Evolutionary conservation across 2,113 vertebrate species (phyloP).

Genomic region (Bolborhynchus lineola): DNA sequence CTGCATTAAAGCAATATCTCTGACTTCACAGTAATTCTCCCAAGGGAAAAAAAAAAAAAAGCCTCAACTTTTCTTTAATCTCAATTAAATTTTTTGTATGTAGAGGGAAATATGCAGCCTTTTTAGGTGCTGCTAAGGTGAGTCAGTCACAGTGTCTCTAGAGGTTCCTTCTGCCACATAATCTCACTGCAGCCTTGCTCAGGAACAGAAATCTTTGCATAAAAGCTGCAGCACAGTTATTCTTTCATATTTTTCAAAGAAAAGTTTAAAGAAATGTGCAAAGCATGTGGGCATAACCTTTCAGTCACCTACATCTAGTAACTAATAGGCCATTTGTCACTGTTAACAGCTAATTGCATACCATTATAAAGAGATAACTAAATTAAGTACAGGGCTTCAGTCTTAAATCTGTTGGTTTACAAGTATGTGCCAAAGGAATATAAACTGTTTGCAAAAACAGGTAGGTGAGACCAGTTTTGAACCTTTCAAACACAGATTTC

Average conservation of each 20-base stretch:
- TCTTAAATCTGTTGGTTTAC: neutral
- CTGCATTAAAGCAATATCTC: neutral
- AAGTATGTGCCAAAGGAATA: neutral
- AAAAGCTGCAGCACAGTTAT: neutral
- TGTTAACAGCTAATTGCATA: neutral
- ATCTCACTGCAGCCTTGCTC: conserved; percentile 29
- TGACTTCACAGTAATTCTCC: neutral
- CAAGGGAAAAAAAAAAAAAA: neutral
- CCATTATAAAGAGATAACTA: neutral
- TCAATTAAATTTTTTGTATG: neutral
- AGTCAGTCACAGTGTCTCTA: conserved; percentile 11
- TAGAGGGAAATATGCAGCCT: neutral
- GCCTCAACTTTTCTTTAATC: neutral
- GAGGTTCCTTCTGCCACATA: conserved; percentile 1
- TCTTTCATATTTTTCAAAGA: neutral
- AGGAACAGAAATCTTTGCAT: neutral
- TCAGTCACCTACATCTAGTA: neutral
- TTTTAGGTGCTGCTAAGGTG: neutral
- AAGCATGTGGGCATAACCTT: neutral
- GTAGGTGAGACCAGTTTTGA: neutral
- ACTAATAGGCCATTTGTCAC: neutral
- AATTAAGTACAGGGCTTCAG: neutral
- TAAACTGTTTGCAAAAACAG: neutral
- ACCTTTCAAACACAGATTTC: neutral
- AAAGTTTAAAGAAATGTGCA: neutral